phyloP scores from a whole-genome alignment of 2,888 invertebrate species.

The Oscheius sp. region DNA sequence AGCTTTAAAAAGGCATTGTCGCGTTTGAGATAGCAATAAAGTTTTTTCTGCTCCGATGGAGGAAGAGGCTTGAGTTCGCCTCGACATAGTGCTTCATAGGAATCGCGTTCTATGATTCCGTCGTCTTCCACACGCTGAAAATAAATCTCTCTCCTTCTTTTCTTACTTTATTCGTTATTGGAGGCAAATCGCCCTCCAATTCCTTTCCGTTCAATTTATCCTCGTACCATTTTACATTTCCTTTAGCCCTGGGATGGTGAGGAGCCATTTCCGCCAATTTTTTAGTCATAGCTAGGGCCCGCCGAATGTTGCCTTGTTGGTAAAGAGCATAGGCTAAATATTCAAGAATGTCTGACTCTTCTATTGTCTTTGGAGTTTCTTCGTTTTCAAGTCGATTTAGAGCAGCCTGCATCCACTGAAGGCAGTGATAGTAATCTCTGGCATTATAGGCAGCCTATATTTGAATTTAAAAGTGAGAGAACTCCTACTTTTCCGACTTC shows the following conservation, averaged over 20 bases:
- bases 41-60: slow-evolving; percentile 47
- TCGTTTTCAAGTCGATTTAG: slow-evolving; percentile 57
- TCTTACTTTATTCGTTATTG: slow-evolving; percentile 58
- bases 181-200: slow-evolving; percentile 66
- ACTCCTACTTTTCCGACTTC: slow-evolving; percentile 74
- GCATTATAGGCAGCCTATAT: slow-evolving; percentile 90
- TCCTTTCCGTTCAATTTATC: slow-evolving; percentile 77
- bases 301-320: slow-evolving; percentile 82
- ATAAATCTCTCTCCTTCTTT: not conserved
- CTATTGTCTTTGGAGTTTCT: slow-evolving; percentile 45
- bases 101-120: slow-evolving; percentile 72
- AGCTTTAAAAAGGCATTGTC: slow-evolving; percentile 64
- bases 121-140: slow-evolving; percentile 50
- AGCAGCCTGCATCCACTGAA: slow-evolving; percentile 85
- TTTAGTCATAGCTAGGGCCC: slow-evolving; percentile 87
- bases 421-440: slow-evolving; percentile 88
- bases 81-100: slow-evolving; percentile 74
- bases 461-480: slow-evolving; percentile 76
- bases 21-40: slow-evolving; percentile 67
- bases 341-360: slow-evolving; percentile 79
- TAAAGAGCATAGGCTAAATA: slow-evolving; percentile 94
- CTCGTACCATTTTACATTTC: slow-evolving; percentile 89
- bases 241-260: slow-evolving; percentile 83
- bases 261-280: slow-evolving; percentile 80
- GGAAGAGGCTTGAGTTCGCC: slow-evolving; percentile 52